Evolutionary conservation across 2,888 invertebrate species (phyloP), one percentile per base, ranked within the genome.

Genomic region (Asteroscopus sphinx): DNA sequence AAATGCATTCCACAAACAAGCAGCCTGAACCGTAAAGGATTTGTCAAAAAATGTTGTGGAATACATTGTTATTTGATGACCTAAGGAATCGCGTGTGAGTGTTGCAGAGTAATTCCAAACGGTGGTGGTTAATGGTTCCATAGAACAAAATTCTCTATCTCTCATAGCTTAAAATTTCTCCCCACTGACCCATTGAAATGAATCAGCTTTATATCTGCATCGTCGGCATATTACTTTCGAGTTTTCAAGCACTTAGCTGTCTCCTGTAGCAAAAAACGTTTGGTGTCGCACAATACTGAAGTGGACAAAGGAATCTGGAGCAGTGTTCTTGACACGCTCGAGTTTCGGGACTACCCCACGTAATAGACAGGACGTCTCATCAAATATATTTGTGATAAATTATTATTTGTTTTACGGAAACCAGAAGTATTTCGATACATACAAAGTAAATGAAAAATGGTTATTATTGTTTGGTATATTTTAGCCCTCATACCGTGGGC

Each of bases 251-350:
- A 40, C 53, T 54, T 33, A 25, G 28, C 44, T 49, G 11, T 53
- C 66, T 58, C 45, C 40, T 35, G 48, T 46, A 7, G 13, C 39
- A 49, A 62, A 66, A 66, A 72, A 41, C 46, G 39, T 53, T 69
- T 37, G 37, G 49, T 47, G 39, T 49, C 45, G 33, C 53, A 57
- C 40, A 54, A 66, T 51, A 66, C 36, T 59, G 44, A 56, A 73
- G 71, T 47, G 59, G 37, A 41, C 25, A 53, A 70, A 67, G 59
- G 70, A 66, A 73, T 60, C 51, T 66, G 62, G 70, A 74, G 75
- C 33, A 15, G 21, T 30, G 33, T 57, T 44, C 71, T 62, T 56
- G 71, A 62, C 59, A 52, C 28, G 41, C 30, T 74, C 26, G 7
- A 55, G 54, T 30, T 36, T 37, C 41, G 46, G 42, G 33, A 55